Evolutionary conservation across 2,888 invertebrate genomes (phyloP), one percentile per base, ranked within the genome.

Genomic region (Deilephila elpenor): DNA sequence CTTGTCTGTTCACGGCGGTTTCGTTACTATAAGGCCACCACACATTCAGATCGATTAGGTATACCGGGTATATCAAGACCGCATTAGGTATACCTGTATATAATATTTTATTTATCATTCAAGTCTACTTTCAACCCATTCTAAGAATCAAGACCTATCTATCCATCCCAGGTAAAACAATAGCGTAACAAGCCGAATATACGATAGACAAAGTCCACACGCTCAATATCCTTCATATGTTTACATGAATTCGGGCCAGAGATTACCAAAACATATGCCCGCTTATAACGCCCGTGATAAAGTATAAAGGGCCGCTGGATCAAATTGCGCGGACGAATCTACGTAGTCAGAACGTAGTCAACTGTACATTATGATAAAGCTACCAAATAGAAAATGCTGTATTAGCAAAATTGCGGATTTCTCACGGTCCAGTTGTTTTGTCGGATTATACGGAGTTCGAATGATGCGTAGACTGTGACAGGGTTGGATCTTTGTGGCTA

Each of bases 321-420:
- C 75, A 82, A 82, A 82, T 83, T 79, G 79, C 75, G 75, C 76
- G 76, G 71, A 78, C 67, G 59, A 78, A 79, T 79, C 61, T 75
- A 76, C 76, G 77, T 78, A 77, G 76, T 76, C 78, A 78, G 75
- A 67, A 73, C 60, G 64, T 75, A 82, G 74, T 77, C 80, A 74
- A 81, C 74, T 75, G 78, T 71, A 78, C 77, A 83, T 82, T 79
- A 74, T 78, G 76, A 80, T 79, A 80, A 79, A 78, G 77, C 77
- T 78, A 79, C 75, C 71, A 71, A 73, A 73, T 73, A 71, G 61
- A 71, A 71, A 71, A 77, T 79, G 76, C 76, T 75, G 75, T 74
- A 76, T 76, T 77, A 77, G 79, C 76, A 73, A 77, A 78, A 79
- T 79, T 79, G 74, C 70, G 75, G 78, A 76, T 78, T 77, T 75